Conservation (phyloP, 2,113 vertebrate species). For the Lepus americanus region DNA sequence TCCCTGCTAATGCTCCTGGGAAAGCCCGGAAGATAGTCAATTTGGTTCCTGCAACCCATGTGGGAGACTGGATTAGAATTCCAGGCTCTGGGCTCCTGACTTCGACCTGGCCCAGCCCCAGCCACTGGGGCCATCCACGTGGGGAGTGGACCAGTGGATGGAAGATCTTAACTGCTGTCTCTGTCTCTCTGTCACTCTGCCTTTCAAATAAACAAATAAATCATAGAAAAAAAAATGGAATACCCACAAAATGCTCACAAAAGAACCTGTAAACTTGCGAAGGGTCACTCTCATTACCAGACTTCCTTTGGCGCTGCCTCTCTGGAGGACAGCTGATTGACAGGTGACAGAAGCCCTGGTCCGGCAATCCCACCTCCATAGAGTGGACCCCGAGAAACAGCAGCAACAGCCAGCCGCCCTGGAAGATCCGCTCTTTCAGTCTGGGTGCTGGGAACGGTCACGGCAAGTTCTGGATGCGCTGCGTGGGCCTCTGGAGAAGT, state of each 20-base stretch:
- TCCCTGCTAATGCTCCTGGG: too few species aligned
- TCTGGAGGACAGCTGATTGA: not conserved
- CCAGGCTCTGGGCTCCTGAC: too few species aligned
- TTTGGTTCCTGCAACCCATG: too few species aligned
- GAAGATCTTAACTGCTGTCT: too few species aligned
- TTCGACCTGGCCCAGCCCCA: too few species aligned
- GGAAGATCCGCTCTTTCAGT: not conserved
- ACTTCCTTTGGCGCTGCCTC: not conserved
- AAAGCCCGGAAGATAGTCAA: too few species aligned
- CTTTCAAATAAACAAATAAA: too few species aligned
- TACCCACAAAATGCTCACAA: not conserved
- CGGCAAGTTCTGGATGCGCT: not conserved
- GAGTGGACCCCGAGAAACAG: not conserved
- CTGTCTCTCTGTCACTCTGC: too few species aligned
- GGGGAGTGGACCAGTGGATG: too few species aligned
- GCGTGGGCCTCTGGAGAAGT: not conserved
- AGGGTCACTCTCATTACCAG: not conserved
- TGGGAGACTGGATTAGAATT: too few species aligned
- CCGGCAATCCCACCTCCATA: not conserved
- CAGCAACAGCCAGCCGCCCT: not conserved
- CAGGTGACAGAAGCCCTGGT: not conserved
- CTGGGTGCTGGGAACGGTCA: not conserved
- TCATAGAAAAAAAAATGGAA: too few species aligned
- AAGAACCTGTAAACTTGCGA: not conserved
- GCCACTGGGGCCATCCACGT: too few species aligned